These are phyloP conservation scores for Odontocolon sp. DNA, from an alignment of 2,888 invertebrate genomes.

Conservation along the genomic window DNA sequence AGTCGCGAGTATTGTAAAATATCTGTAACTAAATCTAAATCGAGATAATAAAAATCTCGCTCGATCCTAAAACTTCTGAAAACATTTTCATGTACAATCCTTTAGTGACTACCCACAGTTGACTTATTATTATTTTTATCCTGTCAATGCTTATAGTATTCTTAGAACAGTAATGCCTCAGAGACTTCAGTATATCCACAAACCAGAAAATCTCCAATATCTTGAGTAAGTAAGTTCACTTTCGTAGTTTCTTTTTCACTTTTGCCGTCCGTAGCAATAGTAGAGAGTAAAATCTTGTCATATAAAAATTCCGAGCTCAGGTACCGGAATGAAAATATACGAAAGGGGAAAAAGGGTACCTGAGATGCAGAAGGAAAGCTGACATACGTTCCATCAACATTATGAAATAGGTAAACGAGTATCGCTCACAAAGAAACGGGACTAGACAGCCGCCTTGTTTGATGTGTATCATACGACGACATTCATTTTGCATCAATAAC, in stretches of 20 bases:
- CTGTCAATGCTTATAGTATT: too few relatives aligned
- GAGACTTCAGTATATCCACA: background rate
- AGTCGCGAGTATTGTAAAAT: too few relatives aligned
- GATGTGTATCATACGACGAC: background rate
- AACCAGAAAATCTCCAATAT: slow-evolving; percentile 52
- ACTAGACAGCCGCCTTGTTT: too few relatives aligned
- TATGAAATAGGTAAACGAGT: slow-evolving; percentile 48
- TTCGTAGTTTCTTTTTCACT: slow-evolving; percentile 28
- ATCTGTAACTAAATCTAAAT: too few relatives aligned
- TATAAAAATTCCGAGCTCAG: slow-evolving; percentile 24
- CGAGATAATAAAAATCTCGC: too few relatives aligned
- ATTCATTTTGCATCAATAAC: background rate
- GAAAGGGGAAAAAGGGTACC: slow-evolving; percentile 12
- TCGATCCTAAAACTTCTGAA: too few relatives aligned
- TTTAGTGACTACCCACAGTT: too few relatives aligned
- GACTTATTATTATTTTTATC: too few relatives aligned
- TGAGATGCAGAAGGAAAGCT: too few relatives aligned
- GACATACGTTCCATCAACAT: slow-evolving; percentile 51
- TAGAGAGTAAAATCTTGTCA: slow-evolving; percentile 43
- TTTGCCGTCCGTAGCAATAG: background rate
- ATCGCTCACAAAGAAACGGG: slow-evolving; percentile 13
- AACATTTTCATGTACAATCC: too few relatives aligned
- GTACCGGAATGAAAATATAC: background rate
- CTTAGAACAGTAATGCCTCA: too few relatives aligned
- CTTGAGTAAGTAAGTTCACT: slow-evolving; percentile 39